phyloP scores from a whole-genome alignment of 92 coral and sea anemone species.

The Bergia puertoricense region DNA sequence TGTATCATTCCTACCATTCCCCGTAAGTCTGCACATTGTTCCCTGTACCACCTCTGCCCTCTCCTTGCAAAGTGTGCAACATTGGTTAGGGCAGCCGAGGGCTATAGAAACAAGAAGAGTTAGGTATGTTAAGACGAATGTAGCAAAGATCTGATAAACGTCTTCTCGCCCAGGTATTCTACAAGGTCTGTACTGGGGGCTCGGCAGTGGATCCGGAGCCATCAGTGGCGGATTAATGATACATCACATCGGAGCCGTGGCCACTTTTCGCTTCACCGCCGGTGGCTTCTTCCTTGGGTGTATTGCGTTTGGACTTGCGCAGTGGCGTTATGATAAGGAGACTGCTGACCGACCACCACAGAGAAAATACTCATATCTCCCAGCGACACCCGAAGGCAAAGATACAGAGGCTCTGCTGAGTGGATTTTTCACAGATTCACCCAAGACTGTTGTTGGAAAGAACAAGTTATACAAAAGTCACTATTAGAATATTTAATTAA shows the following conservation, averaged over 20 bases:
- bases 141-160: background rate
- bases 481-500: constrained; percentile 9
- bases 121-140: background rate
- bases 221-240: constrained; percentile 91
- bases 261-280: constrained; percentile 88
- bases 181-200: constrained; percentile 99
- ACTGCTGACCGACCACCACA: constrained; percentile 54
- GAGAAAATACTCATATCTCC: constrained; percentile 79
- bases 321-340: constrained; percentile 83
- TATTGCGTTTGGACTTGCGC: constrained; percentile 78
- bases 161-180: constrained; percentile 68
- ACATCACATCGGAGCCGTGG: constrained; percentile 87
- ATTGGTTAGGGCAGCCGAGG: background rate
- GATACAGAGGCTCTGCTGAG: constrained; percentile 86
- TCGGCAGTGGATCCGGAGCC: constrained; percentile 93
- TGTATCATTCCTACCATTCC: background rate
- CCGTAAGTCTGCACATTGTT: background rate
- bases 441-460: constrained; percentile 3
- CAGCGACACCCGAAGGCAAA: constrained; percentile 77
- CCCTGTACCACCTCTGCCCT: background rate
- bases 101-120: background rate
- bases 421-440: constrained; percentile 53
- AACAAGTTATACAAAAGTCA: background rate
- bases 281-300: constrained; percentile 72
- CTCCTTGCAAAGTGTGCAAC: background rate